Evolutionary conservation across 1,140 invertebrate genomes (phyloP), one percentile per base, ranked within the genome.

Genomic region (Atta cephalotes): DNA sequence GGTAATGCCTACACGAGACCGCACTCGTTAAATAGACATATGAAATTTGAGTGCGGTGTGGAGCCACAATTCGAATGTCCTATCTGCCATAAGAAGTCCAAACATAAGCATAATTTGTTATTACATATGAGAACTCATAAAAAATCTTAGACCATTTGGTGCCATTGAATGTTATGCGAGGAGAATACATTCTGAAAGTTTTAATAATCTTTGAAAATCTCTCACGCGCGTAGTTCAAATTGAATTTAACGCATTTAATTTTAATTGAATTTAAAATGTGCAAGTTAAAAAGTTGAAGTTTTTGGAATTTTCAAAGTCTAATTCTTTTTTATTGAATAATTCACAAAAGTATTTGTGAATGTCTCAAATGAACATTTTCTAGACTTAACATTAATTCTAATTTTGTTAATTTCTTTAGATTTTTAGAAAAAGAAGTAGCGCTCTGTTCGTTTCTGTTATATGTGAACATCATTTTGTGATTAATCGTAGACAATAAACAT

Each of bases 41-140:
- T 97, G 62, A 96, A 95, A 82, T 97, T 97, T 89, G 97, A 97
- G 86, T 97, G 97, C 88, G 96, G 97, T 39, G 95, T 96, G 74
- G 96, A 96, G 87, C 96, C 96, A 0, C 95, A 95, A 85, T 96
- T 96, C 88, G 95, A 95, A 65, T 97, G 96, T 89, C 95, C 95
- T 16, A 94, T 95, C 86, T 97, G 96, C 90, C 95, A 96, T 89
- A 96, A 96, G 92, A 96, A 95, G 76, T 97, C 96, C 31, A 96
- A 96, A 90, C 96, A 96, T 85, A 96, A 96, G 91, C 96, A 96
- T 87, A 96, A 96, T 92, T 93, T 96, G 74, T 92, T 96, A 56
- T 90, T 96, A 79, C 96, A 96, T 66, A 96, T 96, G 96, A 94
- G 95, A 86, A 96, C 95, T 35, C 96, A 96, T 92, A 95, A 96